Evolutionary conservation across 2,113 vertebrate species (phyloP), one percentile per base, ranked within the genome.

Genomic region (Myocastor coypus): DNA sequence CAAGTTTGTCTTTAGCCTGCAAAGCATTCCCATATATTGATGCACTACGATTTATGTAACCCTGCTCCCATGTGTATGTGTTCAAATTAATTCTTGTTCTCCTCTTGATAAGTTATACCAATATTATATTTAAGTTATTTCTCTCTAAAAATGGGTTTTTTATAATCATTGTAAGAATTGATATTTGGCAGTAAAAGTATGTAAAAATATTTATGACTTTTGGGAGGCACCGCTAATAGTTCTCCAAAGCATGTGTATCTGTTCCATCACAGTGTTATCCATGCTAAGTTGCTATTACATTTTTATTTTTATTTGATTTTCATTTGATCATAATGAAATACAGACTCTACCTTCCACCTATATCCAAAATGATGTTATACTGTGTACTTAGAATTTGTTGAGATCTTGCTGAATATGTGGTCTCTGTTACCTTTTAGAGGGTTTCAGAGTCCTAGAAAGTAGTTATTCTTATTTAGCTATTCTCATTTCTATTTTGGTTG

Each of bases 241-340:
- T 50, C 55, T n/a, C 64, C 63, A 77, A 86, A 84, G n/a, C 42
- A 28, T 0, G 1, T 32, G 26, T 55, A 26, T 57, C 66, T 80
- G 16, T 64, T 82, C 34, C 17, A 32, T 30, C 37, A 69, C 28
- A 78, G 19, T 34, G 46, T 77, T 69, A 96, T 46, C 46, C 86
- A 40, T 16, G 64, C 19, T 24, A 66, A 22, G 19, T 82, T 94
- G 92, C 86, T 87, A 59, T 42, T 37, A 57, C 95, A 89, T 89
- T 95, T 68, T 78, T 64, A 32, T n/a, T 94, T 83, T 68, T 42
- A 26, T 77, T 91, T 68, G 22, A 55, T 93, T 96, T 71, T 81
- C 52, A 26, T 88, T 52, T 81, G 37, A 57, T 28, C 57, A 17
- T 3, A 37, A 88, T 81, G 52, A 91, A 77, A 87, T 73, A 68